A percentile compares a stretch with the other conserved stretches of the same genome.
phyloP scores from a whole-genome alignment of 2,113 vertebrate genomes.

The Stomatorhinus ivindoensis region DNA sequence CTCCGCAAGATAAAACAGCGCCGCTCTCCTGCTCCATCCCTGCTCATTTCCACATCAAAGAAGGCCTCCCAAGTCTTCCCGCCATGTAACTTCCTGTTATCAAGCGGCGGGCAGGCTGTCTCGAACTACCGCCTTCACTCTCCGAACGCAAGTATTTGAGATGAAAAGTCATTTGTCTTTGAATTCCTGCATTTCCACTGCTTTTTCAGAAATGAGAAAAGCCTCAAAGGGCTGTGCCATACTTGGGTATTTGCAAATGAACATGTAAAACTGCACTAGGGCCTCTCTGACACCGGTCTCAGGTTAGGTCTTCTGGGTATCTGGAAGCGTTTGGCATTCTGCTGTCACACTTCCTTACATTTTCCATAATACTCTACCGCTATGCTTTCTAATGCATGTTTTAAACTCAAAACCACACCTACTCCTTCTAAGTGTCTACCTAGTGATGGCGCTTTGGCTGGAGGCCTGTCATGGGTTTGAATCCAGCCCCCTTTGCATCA shows the following conservation, averaged over 20 bases:
- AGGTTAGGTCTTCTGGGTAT: not conserved
- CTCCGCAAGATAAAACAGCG: conserved; percentile 36
- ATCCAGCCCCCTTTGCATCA: not conserved
- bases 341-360: not conserved
- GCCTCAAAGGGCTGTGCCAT: not conserved
- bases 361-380: not conserved
- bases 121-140: conserved; percentile 26
- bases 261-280: not conserved
- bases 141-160: conserved; percentile 29
- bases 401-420: not conserved
- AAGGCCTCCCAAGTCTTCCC: conserved; percentile 30
- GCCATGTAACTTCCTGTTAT: conserved; percentile 39
- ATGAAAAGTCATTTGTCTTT: conserved; percentile 2
- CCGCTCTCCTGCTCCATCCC: conserved; percentile 27
- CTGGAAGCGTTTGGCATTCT: not conserved
- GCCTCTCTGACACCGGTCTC: not conserved
- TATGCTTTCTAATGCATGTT: not conserved
- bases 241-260: not conserved
- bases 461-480: too few species aligned
- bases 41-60: conserved; percentile 38
- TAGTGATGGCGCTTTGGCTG: not conserved
- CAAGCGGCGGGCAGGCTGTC: conserved; percentile 37
- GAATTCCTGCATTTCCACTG: not conserved
- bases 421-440: not conserved
- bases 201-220: not conserved